Conservation (phyloP, 2,113 vertebrate species). For the Lathamus discolor region DNA sequence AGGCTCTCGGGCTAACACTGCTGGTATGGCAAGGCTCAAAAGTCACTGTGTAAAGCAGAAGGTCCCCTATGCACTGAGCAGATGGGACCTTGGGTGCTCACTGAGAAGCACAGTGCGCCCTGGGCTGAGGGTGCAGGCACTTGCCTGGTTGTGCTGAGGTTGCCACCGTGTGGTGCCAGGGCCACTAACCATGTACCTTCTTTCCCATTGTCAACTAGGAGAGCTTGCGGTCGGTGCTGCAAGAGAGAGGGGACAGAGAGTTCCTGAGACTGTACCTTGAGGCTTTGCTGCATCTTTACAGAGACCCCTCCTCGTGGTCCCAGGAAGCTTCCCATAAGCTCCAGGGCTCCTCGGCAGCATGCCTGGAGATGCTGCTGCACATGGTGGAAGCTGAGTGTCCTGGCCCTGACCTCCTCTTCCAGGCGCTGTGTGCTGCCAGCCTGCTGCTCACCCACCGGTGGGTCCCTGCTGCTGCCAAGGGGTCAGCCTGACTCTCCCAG, state of each 20-base stretch:
- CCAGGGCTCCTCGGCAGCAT: constrained; percentile 18
- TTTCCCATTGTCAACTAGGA: constrained; percentile 62
- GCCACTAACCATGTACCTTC: neutral
- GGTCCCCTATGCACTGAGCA: rapidly evolving
- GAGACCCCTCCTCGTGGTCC: neutral
- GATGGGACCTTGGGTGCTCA: neutral
- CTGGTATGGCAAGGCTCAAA: constrained; percentile 67
- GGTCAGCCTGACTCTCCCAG: neutral
- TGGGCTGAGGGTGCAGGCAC: neutral
- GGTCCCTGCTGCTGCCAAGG: neutral
- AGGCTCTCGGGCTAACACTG: constrained; percentile 65
- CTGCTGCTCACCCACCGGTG: constrained; percentile 72
- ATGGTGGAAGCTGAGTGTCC: constrained; percentile 70
- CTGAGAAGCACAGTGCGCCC: neutral
- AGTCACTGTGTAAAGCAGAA: neutral
- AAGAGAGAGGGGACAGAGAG: constrained; percentile 59
- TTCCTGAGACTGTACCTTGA: constrained; percentile 78
- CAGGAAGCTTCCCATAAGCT: neutral
- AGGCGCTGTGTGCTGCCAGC: constrained; percentile 71
- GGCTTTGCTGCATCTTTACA: constrained; percentile 72
- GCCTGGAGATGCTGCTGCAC: constrained; percentile 75
- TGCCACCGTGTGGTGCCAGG: rapidly evolving
- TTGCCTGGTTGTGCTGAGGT: neutral
- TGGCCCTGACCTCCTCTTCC: constrained; percentile 77
- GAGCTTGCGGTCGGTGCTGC: constrained; percentile 72